These are phyloP conservation scores for Camponotus vicinus DNA, from an alignment of 1,140 invertebrate genomes.

Conservation along the genomic window DNA sequence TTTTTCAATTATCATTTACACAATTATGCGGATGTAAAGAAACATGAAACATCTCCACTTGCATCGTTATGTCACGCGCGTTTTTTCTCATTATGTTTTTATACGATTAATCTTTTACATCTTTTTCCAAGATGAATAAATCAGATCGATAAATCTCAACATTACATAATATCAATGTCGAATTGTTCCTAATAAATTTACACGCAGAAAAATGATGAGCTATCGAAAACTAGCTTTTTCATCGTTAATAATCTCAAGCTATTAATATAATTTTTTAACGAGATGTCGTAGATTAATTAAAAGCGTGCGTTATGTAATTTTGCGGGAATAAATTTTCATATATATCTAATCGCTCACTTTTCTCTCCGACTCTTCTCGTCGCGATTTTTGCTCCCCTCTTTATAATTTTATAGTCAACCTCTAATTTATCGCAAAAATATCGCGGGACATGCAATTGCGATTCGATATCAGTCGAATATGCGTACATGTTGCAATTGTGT, in stretches of 20 bases:
- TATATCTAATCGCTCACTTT: background rate
- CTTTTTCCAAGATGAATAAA: background rate
- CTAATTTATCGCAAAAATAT: constrained; percentile 19
- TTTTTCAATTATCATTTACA: background rate
- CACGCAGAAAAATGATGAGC: background rate
- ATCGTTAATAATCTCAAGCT: background rate
- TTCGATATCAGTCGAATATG: constrained; percentile 17
- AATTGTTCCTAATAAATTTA: background rate
- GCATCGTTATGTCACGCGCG: background rate
- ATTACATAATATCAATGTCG: background rate
- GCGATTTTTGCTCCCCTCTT: background rate
- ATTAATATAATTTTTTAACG: background rate
- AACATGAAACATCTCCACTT: constrained; percentile 12
- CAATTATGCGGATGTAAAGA: background rate
- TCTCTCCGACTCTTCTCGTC: background rate
- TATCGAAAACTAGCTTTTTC: background rate
- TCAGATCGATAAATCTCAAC: background rate
- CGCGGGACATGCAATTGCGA: constrained; percentile 35
- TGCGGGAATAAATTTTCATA: constrained; percentile 4
- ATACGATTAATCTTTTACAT: background rate
- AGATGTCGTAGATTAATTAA: background rate
- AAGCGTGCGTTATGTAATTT: background rate
- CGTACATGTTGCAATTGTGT: constrained; percentile 53
- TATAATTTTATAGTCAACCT: constrained; percentile 7
- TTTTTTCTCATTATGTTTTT: background rate